Conservation (phyloP, 2,888 invertebrate genomes). For the Himalopsyche kuldschensis region DNA sequence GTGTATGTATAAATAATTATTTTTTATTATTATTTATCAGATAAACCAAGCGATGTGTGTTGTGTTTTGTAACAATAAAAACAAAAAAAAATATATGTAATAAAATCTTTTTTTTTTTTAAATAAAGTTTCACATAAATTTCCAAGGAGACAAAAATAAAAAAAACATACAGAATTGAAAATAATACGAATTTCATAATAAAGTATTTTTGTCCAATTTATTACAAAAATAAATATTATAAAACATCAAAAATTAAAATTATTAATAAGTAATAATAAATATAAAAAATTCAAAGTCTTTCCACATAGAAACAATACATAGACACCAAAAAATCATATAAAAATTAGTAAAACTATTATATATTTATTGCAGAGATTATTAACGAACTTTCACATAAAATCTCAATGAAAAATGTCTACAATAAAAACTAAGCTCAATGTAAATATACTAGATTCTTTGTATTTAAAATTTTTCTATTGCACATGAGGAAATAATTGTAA, state of each 20-base stretch:
- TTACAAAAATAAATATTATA: conserved; percentile 28
- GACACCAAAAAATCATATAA: conserved; percentile 45
- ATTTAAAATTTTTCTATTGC: too few species aligned
- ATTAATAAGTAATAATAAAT: conserved; percentile 38
- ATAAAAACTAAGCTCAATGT: too few species aligned
- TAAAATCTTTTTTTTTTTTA: background rate
- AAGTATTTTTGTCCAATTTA: background rate
- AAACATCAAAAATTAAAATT: conserved; percentile 36
- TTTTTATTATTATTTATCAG: background rate
- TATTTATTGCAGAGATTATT: background rate
- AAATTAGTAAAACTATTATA: conserved; percentile 16
- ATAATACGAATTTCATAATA: conserved; percentile 41
- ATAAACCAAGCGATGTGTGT: conserved; percentile 9
- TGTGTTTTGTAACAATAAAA: conserved; percentile 24
- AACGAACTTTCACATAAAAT: background rate
- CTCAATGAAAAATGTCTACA: background rate
- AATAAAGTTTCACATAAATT: conserved; percentile 11
- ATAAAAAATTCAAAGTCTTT: conserved; percentile 58
- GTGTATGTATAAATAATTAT: conserved; percentile 9
- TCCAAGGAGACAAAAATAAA: conserved; percentile 36
- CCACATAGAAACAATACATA: conserved; percentile 73
- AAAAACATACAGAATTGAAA: conserved; percentile 39
- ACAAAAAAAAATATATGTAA: conserved; percentile 37
- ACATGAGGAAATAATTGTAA: too few species aligned
- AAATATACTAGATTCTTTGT: too few species aligned